Base-by-base conservation (phyloP, 2,888 invertebrate genomes). In the Linhomoeus sp. region DNA sequence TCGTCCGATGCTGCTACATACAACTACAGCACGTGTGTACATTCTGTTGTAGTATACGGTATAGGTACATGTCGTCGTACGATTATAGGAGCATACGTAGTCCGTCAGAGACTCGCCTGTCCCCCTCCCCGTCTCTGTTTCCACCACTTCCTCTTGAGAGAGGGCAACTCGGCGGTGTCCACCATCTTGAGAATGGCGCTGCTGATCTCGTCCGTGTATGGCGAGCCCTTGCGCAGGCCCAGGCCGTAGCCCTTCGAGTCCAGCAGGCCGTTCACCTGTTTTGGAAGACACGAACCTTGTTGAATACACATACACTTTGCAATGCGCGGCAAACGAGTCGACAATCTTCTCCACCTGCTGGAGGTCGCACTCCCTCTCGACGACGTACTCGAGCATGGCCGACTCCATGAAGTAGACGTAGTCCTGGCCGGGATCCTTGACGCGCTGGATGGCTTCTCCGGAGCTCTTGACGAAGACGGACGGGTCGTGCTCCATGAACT, bases 141-240 rank as follows among this genome's bases (percentile, higher is more conserved):
- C 94, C 94, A 94, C 94, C 94, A 97, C 65, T 81, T 79, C 29
- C 86, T 84, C 73, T 92, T 92, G 59, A 94, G 72, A 53, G 65
- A 64, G 48, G 70, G 86, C 51, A 94, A 73, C 68, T 79, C 81
- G 41, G 90, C 90, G 66, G 84, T 83, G 69, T 97, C 94, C 72
- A 92, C 92, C 37, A 94, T 74, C 69, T 84, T 84, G 45, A 94
- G 71, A 56, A 97, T 86, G 41, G 87, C 87, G 29, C 84, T 84
- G 63, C 86, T 90, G 59, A 92, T 84, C 47, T 83, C 80, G 46
- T 86, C 86, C 57, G 87, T 76, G 69, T 85, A 90, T 9, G 33
- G 17, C 33, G 20, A 14, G n/a, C 43, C 33, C 48, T 49, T 51
- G 19, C 45, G 50, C 20, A 51, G 23, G 17, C 49, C 51, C 23